These are phyloP conservation scores for Cercocebus atys DNA, from an alignment of 2,113 vertebrate genomes.

Conservation along the genomic window DNA sequence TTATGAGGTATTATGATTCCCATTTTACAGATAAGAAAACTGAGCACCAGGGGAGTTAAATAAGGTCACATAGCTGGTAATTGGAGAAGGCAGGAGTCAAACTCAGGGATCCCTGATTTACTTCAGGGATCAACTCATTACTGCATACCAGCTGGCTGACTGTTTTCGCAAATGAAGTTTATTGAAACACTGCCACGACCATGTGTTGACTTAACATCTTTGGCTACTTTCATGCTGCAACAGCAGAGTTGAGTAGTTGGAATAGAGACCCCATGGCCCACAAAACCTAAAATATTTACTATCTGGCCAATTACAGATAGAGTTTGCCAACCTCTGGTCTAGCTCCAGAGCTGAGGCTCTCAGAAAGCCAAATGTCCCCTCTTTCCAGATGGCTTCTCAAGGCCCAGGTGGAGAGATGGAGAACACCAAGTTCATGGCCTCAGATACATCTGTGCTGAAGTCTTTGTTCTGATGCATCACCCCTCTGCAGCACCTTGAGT, in stretches of 20 bases:
- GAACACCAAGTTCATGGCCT: background rate
- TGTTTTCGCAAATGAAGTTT: background rate
- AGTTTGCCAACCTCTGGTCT: background rate
- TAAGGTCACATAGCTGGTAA: background rate
- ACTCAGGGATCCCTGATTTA: background rate
- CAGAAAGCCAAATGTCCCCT: background rate
- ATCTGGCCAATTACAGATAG: background rate
- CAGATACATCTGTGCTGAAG: rapidly evolving
- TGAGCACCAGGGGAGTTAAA: background rate
- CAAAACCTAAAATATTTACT: background rate
- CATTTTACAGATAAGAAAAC: background rate
- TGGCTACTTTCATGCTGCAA: background rate
- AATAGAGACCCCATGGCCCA: background rate
- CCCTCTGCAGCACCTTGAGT: background rate
- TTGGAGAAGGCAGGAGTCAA: background rate
- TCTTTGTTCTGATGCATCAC: rapidly evolving
- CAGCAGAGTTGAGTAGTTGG: background rate
- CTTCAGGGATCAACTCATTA: background rate
- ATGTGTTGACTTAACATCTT: background rate
- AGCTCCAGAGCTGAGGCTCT: background rate
- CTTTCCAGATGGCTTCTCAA: background rate
- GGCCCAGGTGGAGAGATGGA: background rate
- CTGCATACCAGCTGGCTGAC: background rate
- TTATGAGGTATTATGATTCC: background rate
- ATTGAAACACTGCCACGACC: background rate